Base-by-base conservation (phyloP, 2,888 invertebrate species). In the Agonopterix subpropinquella region DNA sequence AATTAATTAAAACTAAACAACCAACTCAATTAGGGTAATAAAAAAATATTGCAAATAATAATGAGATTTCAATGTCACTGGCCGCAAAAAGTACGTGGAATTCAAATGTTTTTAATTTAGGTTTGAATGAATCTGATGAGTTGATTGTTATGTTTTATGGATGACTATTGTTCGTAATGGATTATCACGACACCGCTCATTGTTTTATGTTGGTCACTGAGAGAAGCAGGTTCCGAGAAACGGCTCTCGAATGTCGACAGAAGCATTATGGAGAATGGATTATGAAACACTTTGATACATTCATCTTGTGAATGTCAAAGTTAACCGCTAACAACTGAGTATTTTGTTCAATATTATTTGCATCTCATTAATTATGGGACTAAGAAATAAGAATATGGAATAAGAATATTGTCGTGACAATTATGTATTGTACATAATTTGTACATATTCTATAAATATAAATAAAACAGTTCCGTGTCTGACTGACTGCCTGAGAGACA, bases 251-350 rank as follows among this genome's bases (percentile, higher is more conserved):
- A 42, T 13, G 42, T 13, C 43, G 51, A 57, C 55, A 52, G 49
- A 61, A 56, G 58, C 15, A 61, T 67, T 68, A 72, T 73, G 67
- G 64, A 67, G 63, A 65, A 71, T 64, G 61, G 59, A 65, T 73
- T 69, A 73, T 60, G 67, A 54, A 55, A 55, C 56, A 50, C 55
- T 55, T 28, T 28, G 28, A 5, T 28, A 28, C 28, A 28, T 28
- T 28, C 28, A 59, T 58, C 61, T 56, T 46, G 10, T 9, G 13
- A 46, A 72, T 70, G 70, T 41, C 41, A 46, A 15, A 28, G 45
- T 2, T 39, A 15, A 18, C 18, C 2, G 7, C 28, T 28, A 28
- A 28, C 28, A 28, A 7, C 28, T 4, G 28, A 28, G 28, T 28
- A 28, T 28, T 28, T 28, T 28, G 18, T 18, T 18, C 18, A 28